These are phyloP conservation scores for Lysiphlebus fabarum DNA, from an alignment of 1,140 invertebrate genomes.

Conservation along the genomic window DNA sequence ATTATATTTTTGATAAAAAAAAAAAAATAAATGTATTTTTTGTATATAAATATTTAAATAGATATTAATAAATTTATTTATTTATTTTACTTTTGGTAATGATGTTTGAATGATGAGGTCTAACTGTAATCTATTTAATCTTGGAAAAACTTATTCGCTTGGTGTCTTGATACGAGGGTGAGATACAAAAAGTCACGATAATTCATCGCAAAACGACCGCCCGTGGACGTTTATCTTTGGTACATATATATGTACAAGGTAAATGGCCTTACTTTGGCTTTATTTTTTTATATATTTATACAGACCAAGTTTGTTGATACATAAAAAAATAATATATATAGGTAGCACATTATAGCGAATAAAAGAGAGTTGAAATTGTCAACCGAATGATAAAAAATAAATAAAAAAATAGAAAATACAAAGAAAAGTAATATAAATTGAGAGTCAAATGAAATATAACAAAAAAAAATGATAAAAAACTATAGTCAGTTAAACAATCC, in stretches of 20 bases:
- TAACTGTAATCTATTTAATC: conserved; percentile 23
- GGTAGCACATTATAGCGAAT: no score
- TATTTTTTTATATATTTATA: no score
- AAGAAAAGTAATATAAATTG: neutral
- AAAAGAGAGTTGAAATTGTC: no score
- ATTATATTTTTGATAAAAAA: no score
- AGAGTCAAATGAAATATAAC: conserved; percentile 1
- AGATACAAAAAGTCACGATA: conserved; percentile 38
- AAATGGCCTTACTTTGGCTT: conserved; percentile 28
- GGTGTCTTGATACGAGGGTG: conserved; percentile 41
- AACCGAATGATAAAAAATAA: neutral
- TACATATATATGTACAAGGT: conserved; percentile 28
- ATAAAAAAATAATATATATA: no score
- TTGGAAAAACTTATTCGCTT: conserved; percentile 28
- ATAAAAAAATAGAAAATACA: neutral
- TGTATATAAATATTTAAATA: neutral
- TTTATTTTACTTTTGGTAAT: neutral
- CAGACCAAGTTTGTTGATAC: no score
- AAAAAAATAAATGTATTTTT: no score
- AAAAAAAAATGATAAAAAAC: no score
- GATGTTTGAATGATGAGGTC: no score
- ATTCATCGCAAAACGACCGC: conserved; percentile 41
- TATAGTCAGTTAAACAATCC: no score
- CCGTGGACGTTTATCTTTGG: conserved; percentile 43
- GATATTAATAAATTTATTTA: neutral